These are phyloP conservation scores for Lacanobia wlatinum DNA, from an alignment of 2,888 invertebrate genomes.

Conservation along the genomic window DNA sequence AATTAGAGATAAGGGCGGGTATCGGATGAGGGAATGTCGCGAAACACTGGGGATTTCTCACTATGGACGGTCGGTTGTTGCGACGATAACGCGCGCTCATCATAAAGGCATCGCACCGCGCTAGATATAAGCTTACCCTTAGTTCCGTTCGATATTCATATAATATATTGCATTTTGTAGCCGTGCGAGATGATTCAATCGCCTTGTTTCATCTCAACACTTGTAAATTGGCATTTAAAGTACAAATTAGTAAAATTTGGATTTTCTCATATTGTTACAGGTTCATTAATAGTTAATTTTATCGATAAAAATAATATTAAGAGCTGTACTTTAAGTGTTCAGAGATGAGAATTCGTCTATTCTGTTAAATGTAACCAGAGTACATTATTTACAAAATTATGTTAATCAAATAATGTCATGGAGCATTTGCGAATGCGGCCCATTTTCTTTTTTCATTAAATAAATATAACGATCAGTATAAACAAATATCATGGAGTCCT, in stretches of 20 bases:
- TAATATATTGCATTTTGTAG: constrained; percentile 82
- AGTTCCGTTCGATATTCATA: constrained; percentile 83
- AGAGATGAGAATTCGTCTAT: constrained; percentile 87
- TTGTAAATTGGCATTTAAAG: constrained; percentile 90
- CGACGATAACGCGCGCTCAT: constrained; percentile 87
- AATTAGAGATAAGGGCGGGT: constrained; percentile 89
- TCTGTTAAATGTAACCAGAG: constrained; percentile 85
- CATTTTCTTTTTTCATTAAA: constrained; percentile 34
- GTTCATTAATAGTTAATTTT: constrained; percentile 90
- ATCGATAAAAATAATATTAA: constrained; percentile 88
- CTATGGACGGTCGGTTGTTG: constrained; percentile 89
- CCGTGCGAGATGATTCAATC: constrained; percentile 87
- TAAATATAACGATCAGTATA: constrained; percentile 28
- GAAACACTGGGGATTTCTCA: constrained; percentile 89
- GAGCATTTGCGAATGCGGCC: constrained; percentile 65
- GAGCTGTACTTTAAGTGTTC: constrained; percentile 91
- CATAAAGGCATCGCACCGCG: constrained; percentile 91
- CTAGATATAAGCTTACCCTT: constrained; percentile 88
- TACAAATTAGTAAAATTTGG: constrained; percentile 91
- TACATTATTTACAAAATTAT: constrained; percentile 77
- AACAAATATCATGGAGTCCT: constrained; percentile 36
- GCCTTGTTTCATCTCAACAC: constrained; percentile 87
- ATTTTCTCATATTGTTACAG: constrained; percentile 91
- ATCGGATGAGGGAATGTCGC: constrained; percentile 89
- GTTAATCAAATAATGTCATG: constrained; percentile 68